Evolutionary conservation across 1,140 invertebrate genomes (phyloP).

Genomic region (Ceratoteleas bidentatus): DNA sequence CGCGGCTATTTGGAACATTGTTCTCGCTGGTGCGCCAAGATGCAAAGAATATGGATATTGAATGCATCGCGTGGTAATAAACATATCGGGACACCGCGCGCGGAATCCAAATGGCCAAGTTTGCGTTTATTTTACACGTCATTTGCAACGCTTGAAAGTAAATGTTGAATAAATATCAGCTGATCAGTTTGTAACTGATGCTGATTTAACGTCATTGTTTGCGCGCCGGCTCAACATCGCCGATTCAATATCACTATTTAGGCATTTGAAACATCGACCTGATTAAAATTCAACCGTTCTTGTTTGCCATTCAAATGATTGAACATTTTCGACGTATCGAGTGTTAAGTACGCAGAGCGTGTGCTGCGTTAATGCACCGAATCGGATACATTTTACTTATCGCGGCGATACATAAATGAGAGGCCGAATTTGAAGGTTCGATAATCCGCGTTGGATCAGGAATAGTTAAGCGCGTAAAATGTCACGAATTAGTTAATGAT

Average conservation of each 20-base stretch:
- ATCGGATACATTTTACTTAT: too few species aligned
- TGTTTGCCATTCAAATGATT: constrained; percentile 23
- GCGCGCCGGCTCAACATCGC: constrained; percentile 12
- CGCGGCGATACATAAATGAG: too few species aligned
- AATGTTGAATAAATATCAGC: constrained; percentile 27
- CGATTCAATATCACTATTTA: constrained; percentile 31
- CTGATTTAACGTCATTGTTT: constrained; percentile 40
- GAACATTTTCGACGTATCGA: constrained; percentile 21
- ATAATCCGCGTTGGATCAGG: too few species aligned
- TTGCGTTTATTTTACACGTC: constrained; percentile 33
- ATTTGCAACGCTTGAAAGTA: constrained; percentile 31
- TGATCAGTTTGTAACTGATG: constrained; percentile 33
- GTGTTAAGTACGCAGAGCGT: constrained; percentile 22
- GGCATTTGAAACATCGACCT: constrained; percentile 21
- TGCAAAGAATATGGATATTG: constrained; percentile 34
- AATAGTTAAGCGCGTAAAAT: too few species aligned
- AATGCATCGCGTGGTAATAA: constrained; percentile 20
- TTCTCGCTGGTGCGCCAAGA: constrained; percentile 18
- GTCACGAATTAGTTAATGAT: too few species aligned
- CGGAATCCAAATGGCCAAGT: constrained; percentile 14
- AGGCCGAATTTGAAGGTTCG: too few species aligned
- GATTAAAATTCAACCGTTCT: constrained; percentile 31
- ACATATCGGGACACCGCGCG: constrained; percentile 16
- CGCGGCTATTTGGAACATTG: constrained; percentile 27
- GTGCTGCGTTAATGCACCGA: not conserved